Conservation (phyloP, 2,888 invertebrate species). For the Masnerella sp. region DNA sequence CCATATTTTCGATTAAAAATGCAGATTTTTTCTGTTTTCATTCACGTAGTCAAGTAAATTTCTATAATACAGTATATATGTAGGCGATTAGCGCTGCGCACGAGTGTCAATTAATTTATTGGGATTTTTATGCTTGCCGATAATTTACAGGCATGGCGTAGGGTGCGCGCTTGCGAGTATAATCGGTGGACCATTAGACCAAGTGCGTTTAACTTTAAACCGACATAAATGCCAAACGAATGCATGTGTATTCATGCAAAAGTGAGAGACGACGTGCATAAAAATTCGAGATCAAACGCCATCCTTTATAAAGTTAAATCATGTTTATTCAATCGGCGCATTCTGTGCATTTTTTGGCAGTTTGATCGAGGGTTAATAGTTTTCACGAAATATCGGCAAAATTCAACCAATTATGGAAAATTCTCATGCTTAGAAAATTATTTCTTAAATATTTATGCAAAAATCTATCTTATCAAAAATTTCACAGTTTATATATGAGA, state of each 20-base stretch:
- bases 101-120: slow-evolving; percentile 46
- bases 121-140: slow-evolving; percentile 34
- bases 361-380: no score
- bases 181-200: slow-evolving; percentile 49
- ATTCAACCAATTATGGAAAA: no score
- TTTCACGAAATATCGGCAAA: no score
- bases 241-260: slow-evolving; percentile 26
- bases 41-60: no score
- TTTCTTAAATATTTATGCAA: no score
- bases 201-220: slow-evolving; percentile 22
- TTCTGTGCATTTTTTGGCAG: slow-evolving; percentile 2
- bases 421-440: no score
- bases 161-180: slow-evolving; percentile 25
- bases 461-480: no score
- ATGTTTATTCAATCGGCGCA: no score
- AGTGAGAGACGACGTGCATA: slow-evolving; percentile 19
- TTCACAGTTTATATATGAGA: no score
- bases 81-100: slow-evolving; percentile 39
- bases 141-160: slow-evolving; percentile 32
- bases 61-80: no score
- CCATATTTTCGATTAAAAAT: no score
- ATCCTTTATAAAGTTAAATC: slow-evolving; percentile 22
- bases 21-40: no score
- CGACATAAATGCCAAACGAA: slow-evolving; percentile 41
- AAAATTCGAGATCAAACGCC: slow-evolving; percentile 29